Base-by-base conservation (phyloP, 1,140 invertebrate species). In the Tribolium castaneum region DNA sequence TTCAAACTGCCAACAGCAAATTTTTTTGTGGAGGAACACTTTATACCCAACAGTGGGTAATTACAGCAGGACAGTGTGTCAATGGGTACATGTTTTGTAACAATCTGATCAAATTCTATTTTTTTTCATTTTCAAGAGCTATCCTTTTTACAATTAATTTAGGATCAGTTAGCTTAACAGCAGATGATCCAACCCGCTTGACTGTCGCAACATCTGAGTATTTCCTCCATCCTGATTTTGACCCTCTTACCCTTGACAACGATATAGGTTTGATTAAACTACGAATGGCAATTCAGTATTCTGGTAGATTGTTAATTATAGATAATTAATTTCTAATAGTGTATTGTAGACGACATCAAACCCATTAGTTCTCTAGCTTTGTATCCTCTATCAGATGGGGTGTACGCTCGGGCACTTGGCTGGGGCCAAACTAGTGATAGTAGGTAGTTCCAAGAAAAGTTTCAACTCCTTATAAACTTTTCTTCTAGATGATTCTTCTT, bases 51-150 rank as follows among this genome's bases (percentile, higher is more conserved):
- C 5, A 59, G 22, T 59, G 54, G 54, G 25, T 59, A 59, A 59
- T 59, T 22, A 59, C 54, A 59, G 54, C 54, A 30, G 54, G 54
- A 59, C 54, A 59, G 25, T 59, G 54, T 12, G 54, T 59, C 10
- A 19, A 59, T n/a, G 16, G 54, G 54, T 59, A 59, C 19, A 52
- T 52, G 3, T 59, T 59, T 59, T 59, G 10, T 59, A 14, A 56
- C 3, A 56, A 13, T 56, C 6, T 10, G 39, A 39, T 0, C 9
- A 45, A 30, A 30, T 1, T 45, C 0, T 3, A 9, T 34, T 9
- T 59, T 59, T 59, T 30, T 30, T 3, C 1, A 10, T 59, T 59
- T n/a, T 25, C 6, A 30, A 59, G 54, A 4, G 54, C 54, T n/a
- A 59, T 25, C 7, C 54, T 59, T 22, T 59, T 59, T n/a, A 59